phyloP scores from a whole-genome alignment of 2,797 vertebrate species.

The Tenualosa ilisha region DNA sequence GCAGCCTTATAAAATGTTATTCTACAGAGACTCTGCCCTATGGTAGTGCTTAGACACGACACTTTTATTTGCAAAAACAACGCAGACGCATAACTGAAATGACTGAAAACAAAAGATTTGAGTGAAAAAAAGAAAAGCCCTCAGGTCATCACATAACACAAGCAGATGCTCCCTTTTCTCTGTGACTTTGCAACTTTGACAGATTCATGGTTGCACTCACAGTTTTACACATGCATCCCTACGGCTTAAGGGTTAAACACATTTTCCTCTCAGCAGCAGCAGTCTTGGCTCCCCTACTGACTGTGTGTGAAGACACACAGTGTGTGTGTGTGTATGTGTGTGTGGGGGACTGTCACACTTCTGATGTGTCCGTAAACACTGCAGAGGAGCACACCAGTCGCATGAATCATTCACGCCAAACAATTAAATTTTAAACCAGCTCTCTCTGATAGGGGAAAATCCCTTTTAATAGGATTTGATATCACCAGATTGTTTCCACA shows the following conservation, averaged over 20 bases:
- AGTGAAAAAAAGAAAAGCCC: neutral
- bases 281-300: neutral
- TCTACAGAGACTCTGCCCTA: too few species aligned
- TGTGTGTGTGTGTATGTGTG: constrained; percentile 51
- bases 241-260: neutral
- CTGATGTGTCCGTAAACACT: constrained; percentile 69
- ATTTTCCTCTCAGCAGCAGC: neutral
- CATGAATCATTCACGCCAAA: constrained; percentile 64
- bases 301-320: neutral
- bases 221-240: neutral
- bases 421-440: constrained; percentile 73
- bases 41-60: too few species aligned
- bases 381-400: constrained; percentile 61
- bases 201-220: neutral
- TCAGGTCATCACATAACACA: neutral
- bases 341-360: constrained; percentile 58
- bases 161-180: neutral
- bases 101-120: neutral
- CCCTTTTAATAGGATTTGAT: constrained; percentile 70
- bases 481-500: constrained; percentile 72
- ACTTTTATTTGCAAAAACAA: neutral
- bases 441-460: constrained; percentile 66
- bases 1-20: too few species aligned
- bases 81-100: neutral
- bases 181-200: constrained; percentile 21